Conservation (phyloP, 2,888 invertebrate species). For the Himalopsyche japonica region DNA sequence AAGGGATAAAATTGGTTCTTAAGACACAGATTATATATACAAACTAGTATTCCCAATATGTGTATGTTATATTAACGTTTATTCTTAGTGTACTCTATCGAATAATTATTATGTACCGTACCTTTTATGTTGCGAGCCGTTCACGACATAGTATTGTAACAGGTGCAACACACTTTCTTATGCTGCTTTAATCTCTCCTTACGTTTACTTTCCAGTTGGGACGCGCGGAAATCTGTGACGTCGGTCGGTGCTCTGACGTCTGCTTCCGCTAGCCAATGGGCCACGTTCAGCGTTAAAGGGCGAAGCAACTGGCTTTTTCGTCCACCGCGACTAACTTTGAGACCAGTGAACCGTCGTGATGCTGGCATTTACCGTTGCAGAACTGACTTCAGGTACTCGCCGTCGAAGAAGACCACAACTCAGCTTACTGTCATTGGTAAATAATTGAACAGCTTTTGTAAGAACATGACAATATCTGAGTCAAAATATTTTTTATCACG, state of each 20-base stretch:
- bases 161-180: not conserved
- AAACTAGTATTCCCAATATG: too few relatives aligned
- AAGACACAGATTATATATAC: too few relatives aligned
- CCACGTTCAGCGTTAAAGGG: slow-evolving; percentile 54
- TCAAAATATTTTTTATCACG: too few relatives aligned
- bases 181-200: not conserved
- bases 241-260: slow-evolving; percentile 47
- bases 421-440: slow-evolving; percentile 34
- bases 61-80: too few relatives aligned
- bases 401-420: slow-evolving; percentile 33
- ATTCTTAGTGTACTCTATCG: too few relatives aligned
- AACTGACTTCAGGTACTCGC: slow-evolving; percentile 45
- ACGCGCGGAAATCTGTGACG: slow-evolving; percentile 38
- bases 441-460: too few relatives aligned
- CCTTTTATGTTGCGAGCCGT: too few relatives aligned
- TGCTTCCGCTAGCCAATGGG: slow-evolving; percentile 52
- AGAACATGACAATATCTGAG: too few relatives aligned
- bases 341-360: slow-evolving; percentile 55
- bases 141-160: not conserved
- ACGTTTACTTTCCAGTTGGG: slow-evolving; percentile 32
- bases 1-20: too few relatives aligned
- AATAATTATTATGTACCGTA: too few relatives aligned
- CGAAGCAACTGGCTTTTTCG: slow-evolving; percentile 52
- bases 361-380: slow-evolving; percentile 62
- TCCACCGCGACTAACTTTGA: slow-evolving; percentile 54